These are phyloP conservation scores for Picus viridis DNA, from an alignment of 2,797 vertebrate species.

Conservation along the genomic window DNA sequence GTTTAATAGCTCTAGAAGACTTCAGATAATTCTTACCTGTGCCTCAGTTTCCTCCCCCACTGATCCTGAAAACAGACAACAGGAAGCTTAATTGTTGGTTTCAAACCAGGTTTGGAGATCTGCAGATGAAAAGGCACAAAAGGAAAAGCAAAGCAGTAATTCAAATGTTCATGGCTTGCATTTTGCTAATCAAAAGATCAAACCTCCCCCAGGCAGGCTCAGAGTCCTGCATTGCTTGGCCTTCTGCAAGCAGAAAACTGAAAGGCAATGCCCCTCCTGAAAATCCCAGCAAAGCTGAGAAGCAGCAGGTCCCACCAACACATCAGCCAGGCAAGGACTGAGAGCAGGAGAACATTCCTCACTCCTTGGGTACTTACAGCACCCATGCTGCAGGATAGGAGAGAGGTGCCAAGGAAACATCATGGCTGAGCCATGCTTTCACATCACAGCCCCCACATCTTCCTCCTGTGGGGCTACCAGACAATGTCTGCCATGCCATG, in stretches of 20 bases:
- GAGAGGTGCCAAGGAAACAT: background rate
- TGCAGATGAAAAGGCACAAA: constrained; percentile 10
- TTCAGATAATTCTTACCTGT: constrained; percentile 51
- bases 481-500: accelerated
- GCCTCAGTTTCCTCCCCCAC: constrained; percentile 49
- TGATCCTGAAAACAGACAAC: constrained; percentile 44
- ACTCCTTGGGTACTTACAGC: background rate
- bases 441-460: background rate
- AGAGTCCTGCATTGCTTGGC: background rate
- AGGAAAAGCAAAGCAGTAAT: background rate
- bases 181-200: background rate
- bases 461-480: background rate
- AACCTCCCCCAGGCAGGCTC: background rate
- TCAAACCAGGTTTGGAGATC: constrained; percentile 4
- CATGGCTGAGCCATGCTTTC: background rate
- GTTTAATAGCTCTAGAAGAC: constrained; percentile 5
- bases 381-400: background rate
- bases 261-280: background rate
- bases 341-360: background rate
- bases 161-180: background rate
- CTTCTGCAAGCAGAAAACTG: background rate
- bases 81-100: constrained; percentile 50
- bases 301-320: background rate
- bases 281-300: background rate
- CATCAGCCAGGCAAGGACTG: background rate